Conservation (phyloP, 1,140 invertebrate genomes). For the Pararge aegeria region DNA sequence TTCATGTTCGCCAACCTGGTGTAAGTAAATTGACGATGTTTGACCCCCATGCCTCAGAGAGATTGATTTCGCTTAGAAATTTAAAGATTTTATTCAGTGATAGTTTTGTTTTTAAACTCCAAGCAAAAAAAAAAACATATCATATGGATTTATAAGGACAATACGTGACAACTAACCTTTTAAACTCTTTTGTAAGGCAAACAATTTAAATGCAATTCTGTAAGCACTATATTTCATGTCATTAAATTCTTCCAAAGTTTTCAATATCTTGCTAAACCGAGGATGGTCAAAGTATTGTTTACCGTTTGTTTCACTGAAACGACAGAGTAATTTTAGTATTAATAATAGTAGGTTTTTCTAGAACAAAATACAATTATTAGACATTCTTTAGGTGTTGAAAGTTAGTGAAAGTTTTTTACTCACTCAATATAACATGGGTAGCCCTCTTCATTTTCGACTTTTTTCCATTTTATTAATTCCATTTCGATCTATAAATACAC, state of each 20-base stretch:
- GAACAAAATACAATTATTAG: too few species aligned
- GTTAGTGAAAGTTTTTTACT: conserved; percentile 40
- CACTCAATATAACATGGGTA: conserved; percentile 81
- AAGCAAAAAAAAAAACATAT: too few species aligned
- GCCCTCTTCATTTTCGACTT: conserved; percentile 80
- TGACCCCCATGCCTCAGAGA: too few species aligned
- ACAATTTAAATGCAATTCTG: conserved; percentile 89
- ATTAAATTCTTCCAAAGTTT: conserved; percentile 84
- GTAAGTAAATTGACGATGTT: too few species aligned
- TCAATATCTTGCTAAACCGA: conserved; percentile 73
- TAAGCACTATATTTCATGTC: conserved; percentile 90
- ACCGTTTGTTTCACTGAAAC: conserved; percentile 68
- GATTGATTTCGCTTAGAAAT: too few species aligned
- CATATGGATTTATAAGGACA: too few species aligned
- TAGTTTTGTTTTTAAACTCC: too few species aligned
- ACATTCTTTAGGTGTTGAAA: conserved; percentile 42
- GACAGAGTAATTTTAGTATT: conserved; percentile 20
- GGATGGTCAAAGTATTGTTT: conserved; percentile 80
- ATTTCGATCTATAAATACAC: conserved; percentile 31
- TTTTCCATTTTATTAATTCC: conserved; percentile 58
- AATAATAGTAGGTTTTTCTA: too few species aligned
- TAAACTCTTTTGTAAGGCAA: conserved; percentile 84
- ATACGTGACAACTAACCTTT: conserved; percentile 81
- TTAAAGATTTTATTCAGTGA: too few species aligned
- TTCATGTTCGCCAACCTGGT: too few species aligned